phyloP scores from a whole-genome alignment of 2,113 vertebrate genomes.

The Scalopus aquaticus region DNA sequence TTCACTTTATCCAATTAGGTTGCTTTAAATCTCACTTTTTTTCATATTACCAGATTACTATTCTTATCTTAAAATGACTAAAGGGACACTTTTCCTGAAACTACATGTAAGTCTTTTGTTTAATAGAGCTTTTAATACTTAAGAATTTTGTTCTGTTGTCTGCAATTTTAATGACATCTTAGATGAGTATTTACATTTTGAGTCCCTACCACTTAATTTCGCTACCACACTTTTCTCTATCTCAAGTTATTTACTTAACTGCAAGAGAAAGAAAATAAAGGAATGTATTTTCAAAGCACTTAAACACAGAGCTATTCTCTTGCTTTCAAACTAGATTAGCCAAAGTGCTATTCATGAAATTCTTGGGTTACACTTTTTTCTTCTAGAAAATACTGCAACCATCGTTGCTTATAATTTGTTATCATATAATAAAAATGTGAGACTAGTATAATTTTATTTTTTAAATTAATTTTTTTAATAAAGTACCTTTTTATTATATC shows the following conservation, averaged over 20 bases:
- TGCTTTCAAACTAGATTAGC: not conserved
- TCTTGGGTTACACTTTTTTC: not conserved
- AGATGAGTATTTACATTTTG: not conserved
- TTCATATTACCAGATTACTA: not conserved
- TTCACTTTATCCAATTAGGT: not conserved
- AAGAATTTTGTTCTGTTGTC: not conserved
- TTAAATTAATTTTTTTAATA: not conserved
- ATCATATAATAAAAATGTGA: not conserved
- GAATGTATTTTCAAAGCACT: not conserved
- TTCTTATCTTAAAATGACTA: not conserved
- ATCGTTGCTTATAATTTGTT: not conserved
- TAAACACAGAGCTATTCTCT: not conserved
- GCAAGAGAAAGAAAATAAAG: slow-evolving; percentile 11
- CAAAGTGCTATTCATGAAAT: not conserved
- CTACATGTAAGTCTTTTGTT: not conserved
- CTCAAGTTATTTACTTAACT: not conserved
- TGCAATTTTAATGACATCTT: not conserved
- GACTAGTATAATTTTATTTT: not conserved
- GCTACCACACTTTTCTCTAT: not conserved
- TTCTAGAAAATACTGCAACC: not conserved
- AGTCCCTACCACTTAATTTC: not conserved
- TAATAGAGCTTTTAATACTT: not conserved
- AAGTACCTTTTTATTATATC: no score
- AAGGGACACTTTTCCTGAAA: not conserved
- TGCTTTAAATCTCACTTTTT: not conserved